Conservation (phyloP, 2,888 invertebrate species). For the Temnothorax unifasciatus region DNA sequence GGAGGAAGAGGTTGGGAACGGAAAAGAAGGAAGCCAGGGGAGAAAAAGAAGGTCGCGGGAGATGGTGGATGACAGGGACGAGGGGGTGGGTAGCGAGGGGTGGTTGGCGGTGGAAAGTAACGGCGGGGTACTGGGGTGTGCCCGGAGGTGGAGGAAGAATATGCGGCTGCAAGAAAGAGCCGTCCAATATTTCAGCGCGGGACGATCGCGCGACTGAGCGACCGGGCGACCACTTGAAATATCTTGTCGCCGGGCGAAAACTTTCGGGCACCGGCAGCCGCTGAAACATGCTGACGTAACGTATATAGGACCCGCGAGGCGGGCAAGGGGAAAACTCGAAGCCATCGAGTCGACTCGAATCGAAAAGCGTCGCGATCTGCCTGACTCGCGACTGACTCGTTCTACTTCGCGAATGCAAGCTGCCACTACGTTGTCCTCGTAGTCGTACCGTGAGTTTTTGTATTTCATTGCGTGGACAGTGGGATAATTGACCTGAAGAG, state of each 20-base stretch:
- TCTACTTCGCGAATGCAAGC: conserved; percentile 49
- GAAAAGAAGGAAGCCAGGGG: conserved; percentile 57
- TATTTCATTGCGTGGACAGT: background rate
- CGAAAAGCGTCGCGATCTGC: conserved; percentile 68
- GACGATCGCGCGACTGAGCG: conserved; percentile 80
- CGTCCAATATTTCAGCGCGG: conserved; percentile 85
- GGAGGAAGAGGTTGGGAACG: conserved; percentile 50
- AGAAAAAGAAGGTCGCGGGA: conserved; percentile 72
- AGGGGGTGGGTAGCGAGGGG: conserved; percentile 50
- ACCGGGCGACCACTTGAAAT: conserved; percentile 85
- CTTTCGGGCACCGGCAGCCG: conserved; percentile 83
- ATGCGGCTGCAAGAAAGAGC: conserved; percentile 85
- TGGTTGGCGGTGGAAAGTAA: conserved; percentile 60
- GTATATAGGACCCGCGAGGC: conserved; percentile 77
- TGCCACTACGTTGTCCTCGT: conserved; percentile 7
- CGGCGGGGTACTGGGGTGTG: conserved; percentile 58
- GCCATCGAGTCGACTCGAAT: conserved; percentile 54
- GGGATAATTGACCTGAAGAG: background rate
- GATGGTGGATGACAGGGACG: conserved; percentile 71
- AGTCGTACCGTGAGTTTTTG: background rate
- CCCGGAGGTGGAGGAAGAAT: conserved; percentile 76
- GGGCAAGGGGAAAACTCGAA: conserved; percentile 26
- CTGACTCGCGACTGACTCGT: conserved; percentile 65
- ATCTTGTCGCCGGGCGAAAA: conserved; percentile 86
- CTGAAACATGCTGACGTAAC: conserved; percentile 86